phyloP scores from a whole-genome alignment of 2,888 invertebrate species.

The Lacanobia oleracea region DNA sequence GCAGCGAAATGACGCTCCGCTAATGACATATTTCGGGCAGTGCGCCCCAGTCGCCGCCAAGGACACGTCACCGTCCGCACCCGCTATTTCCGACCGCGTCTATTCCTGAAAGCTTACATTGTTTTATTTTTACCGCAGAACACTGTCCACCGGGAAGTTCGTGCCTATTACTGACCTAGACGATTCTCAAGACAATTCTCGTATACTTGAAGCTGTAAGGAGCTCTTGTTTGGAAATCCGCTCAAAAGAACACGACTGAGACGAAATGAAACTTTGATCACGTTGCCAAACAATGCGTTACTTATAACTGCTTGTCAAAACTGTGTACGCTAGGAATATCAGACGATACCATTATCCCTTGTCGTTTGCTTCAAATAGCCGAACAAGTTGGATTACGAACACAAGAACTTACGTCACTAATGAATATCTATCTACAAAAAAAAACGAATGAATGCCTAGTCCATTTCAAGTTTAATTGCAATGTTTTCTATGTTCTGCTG shows the following conservation, averaged over 20 bases:
- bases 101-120: constrained; percentile 89
- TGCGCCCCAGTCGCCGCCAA: constrained; percentile 79
- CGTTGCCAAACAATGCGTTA: constrained; percentile 66
- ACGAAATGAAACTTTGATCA: constrained; percentile 69
- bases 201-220: constrained; percentile 31
- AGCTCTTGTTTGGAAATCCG: constrained; percentile 59
- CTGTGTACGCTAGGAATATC: constrained; percentile 54
- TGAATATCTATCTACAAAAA: not conserved
- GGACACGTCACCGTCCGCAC: constrained; percentile 85
- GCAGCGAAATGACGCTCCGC: constrained; percentile 70
- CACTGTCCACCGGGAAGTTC: constrained; percentile 84
- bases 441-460: constrained; percentile 13
- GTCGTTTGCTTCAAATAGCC: constrained; percentile 5
- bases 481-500: constrained; percentile 4
- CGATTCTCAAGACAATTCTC: constrained; percentile 35
- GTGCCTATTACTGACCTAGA: constrained; percentile 70
- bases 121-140: constrained; percentile 86
- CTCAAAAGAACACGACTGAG: constrained; percentile 53
- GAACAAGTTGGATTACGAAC: not conserved
- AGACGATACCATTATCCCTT: constrained; percentile 42
- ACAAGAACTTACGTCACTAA: constrained; percentile 9
- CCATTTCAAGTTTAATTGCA: constrained; percentile 15
- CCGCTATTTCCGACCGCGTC: constrained; percentile 83
- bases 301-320: constrained; percentile 62
- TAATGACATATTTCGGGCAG: constrained; percentile 86